Evolutionary conservation across 2,797 vertebrate genomes (phyloP), one percentile per base, ranked within the genome.

Genomic region (Ibycter americanus): DNA sequence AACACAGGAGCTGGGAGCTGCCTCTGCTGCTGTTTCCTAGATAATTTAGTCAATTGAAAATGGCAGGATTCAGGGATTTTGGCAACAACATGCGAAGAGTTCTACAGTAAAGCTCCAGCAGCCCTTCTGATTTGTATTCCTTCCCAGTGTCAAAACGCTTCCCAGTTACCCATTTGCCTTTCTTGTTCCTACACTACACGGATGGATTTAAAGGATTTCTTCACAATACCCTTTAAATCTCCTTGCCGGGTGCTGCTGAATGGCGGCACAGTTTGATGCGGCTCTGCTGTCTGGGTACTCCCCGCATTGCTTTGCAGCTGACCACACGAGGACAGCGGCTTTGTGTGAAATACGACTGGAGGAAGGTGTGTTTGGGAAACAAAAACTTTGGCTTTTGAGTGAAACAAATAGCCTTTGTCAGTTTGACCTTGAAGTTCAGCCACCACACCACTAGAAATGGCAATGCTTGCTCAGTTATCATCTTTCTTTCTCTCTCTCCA

Each of bases 171-270:
- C 91, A 58, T 94, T 89, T 90, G 76, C 91, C 77, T 72, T 65
- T 36, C 79, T 88, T 34, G 76, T 88, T 85, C 72, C 82, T 90
- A 7, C 65, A 62, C 72, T 68, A 7, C 62, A 40, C 2, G 4
- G 72, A 46, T 36, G 72, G 94, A 72, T 94, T 96, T 93, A 90
- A 74, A 65, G 91, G 95, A 93, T 97, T 96, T 96, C 85, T 91
- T 62, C 51, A 26, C 91, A 58, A 47, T 0, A 96, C 61, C 89
- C 82, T 71, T 51, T 95, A 72, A 95, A 93, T 86, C 95, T 47
- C 66, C 68, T 21, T 51, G 42, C 80, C 1, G 34, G 91, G 46
- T 5, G 8, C 82, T 94, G 81, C 79, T 59, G 82, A 36, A 32
- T 8, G 61, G 91, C 20, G 1, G 23, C 82, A 67, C 52, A 27